Conservation (phyloP, 2,797 vertebrate species). For the Leuciscus waleckii region DNA sequence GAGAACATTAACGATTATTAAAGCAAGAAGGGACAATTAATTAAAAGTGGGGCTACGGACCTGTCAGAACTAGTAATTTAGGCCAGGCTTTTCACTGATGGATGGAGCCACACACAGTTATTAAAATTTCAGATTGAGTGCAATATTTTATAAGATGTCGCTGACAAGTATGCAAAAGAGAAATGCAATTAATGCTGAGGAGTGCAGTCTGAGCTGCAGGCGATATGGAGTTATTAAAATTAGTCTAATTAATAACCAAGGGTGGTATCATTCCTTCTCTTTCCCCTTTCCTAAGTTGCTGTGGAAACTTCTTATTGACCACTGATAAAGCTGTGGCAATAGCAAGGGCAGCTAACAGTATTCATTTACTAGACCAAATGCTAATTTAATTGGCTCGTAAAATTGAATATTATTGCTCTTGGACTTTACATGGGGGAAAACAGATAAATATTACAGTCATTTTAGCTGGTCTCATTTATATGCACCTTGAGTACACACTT, state of each 20-base stretch:
- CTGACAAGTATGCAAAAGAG: constrained; percentile 62
- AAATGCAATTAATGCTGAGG: constrained; percentile 66
- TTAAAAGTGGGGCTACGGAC: constrained; percentile 63
- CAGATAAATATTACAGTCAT: neutral
- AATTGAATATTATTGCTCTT: constrained; percentile 41
- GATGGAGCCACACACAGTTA: constrained; percentile 61
- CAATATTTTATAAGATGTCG: constrained; percentile 60
- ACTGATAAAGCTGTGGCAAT: constrained; percentile 20
- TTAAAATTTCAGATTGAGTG: constrained; percentile 68
- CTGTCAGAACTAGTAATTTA: constrained; percentile 67
- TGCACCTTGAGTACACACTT: constrained; percentile 26
- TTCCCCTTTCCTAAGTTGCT: constrained; percentile 31
- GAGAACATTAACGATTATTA: constrained; percentile 61
- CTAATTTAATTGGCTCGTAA: constrained; percentile 30
- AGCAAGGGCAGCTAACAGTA: constrained; percentile 36
- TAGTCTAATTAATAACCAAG: constrained; percentile 62
- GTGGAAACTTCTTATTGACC: constrained; percentile 56
- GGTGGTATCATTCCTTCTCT: constrained; percentile 8
- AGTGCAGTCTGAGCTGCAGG: constrained; percentile 56
- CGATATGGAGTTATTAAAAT: constrained; percentile 59
- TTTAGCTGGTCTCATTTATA: constrained; percentile 15
- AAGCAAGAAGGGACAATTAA: constrained; percentile 65
- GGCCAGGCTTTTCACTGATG: constrained; percentile 57
- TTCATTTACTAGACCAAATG: constrained; percentile 23
- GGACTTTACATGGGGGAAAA: constrained; percentile 11